Percentiles rank a stretch among this genome's conserved stretches.
phyloP scores from a whole-genome alignment of 2,888 invertebrate genomes.

The Sacculina carcini region DNA sequence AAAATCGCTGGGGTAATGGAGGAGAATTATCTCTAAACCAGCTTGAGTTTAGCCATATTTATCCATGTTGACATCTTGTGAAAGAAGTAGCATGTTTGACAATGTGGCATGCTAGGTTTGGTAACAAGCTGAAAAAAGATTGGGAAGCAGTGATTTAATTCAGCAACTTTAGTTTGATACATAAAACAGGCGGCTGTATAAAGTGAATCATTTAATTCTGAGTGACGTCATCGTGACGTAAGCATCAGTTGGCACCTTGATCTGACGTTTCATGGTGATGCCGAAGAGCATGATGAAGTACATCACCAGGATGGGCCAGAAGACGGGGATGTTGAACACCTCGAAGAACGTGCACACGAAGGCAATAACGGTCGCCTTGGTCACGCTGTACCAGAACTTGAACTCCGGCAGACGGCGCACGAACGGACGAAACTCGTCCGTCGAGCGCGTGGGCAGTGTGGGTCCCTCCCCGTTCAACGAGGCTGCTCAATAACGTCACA shows the following conservation, averaged over 20 bases:
- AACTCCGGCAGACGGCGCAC: conserved; percentile 90
- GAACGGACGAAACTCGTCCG: conserved; percentile 96
- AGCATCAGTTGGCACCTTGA: conserved; percentile 35
- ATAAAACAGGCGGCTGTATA: too few species aligned
- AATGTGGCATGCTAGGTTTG: too few species aligned
- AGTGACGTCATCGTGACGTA: not conserved
- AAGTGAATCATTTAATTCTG: too few species aligned
- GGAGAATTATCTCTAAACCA: too few species aligned
- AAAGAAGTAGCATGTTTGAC: too few species aligned
- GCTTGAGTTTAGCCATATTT: too few species aligned
- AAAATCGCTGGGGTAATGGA: too few species aligned
- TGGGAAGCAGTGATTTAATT: too few species aligned
- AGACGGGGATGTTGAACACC: conserved; percentile 94
- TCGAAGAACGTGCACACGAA: conserved; percentile 70
- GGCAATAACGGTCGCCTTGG: conserved; percentile 73
- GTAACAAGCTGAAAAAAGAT: too few species aligned
- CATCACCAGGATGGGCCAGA: conserved; percentile 99
- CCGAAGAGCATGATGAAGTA: conserved; percentile 95
- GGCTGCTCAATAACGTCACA: not conserved
- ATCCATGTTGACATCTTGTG: too few species aligned
- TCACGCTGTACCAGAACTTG: conserved; percentile 96
- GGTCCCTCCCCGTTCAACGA: conserved; percentile 43
- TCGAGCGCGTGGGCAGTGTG: conserved; percentile 71
- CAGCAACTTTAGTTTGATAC: too few species aligned
- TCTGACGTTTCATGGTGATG: conserved; percentile 99